Percentiles rank a stretch among this genome's conserved stretches.
phyloP scores from a whole-genome alignment of 2,888 invertebrate species.

The Spisula solida region DNA sequence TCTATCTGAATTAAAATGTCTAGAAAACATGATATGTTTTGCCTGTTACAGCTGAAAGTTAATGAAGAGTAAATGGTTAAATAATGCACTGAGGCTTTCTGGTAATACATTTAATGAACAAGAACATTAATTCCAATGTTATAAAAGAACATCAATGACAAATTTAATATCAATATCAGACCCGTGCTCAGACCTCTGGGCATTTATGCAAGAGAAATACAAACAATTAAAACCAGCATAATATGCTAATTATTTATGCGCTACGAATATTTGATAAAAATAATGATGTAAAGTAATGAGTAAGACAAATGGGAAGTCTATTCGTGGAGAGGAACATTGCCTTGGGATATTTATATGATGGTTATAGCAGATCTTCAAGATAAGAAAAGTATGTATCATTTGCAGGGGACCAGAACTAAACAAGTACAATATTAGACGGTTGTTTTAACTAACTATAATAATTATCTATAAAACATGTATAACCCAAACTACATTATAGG shows the following conservation, averaged over 20 bases:
- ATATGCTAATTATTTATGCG: background rate
- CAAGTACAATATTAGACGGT: background rate
- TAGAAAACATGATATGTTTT: too few relatives aligned
- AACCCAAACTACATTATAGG: background rate
- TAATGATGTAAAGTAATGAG: constrained; percentile 17
- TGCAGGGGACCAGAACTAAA: constrained; percentile 44
- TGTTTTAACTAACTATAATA: background rate
- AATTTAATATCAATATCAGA: constrained; percentile 6
- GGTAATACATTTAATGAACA: too few relatives aligned
- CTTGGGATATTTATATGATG: background rate
- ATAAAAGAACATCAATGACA: background rate
- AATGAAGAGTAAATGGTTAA: too few relatives aligned
- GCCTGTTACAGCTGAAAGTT: too few relatives aligned
- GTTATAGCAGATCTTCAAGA: constrained; percentile 23
- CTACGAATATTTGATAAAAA: background rate
- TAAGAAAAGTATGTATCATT: constrained; percentile 34
- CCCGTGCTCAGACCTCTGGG: background rate
- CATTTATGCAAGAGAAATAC: background rate
- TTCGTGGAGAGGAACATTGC: background rate
- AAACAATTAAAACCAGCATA: background rate
- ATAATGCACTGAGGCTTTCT: too few relatives aligned
- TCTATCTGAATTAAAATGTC: too few relatives aligned
- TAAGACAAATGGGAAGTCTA: constrained; percentile 10
- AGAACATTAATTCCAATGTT: too few relatives aligned
- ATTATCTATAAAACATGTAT: background rate